Conservation (phyloP, 2,888 invertebrate species). For the Psylliodes chrysocephalus region DNA sequence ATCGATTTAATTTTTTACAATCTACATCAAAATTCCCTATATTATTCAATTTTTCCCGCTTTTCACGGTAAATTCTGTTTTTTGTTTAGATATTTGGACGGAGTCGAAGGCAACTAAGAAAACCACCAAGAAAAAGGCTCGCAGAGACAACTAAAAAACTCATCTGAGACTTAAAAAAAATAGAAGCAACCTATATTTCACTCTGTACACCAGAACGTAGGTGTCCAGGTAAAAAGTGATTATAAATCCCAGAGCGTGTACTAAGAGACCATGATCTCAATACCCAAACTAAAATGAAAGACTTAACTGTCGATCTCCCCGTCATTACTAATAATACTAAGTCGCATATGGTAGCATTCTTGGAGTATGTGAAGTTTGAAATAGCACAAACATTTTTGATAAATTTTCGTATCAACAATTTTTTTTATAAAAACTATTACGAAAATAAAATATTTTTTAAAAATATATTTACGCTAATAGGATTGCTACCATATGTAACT, state of each 20-base stretch:
- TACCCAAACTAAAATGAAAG: constrained; percentile 35
- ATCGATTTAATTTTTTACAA: too few species aligned
- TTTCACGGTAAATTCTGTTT: too few species aligned
- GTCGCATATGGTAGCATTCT: constrained; percentile 11
- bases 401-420: background rate
- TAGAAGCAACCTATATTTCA: constrained; percentile 11
- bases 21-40: too few species aligned
- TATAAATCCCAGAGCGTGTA: constrained; percentile 48
- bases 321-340: background rate
- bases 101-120: constrained; percentile 80
- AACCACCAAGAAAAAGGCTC: constrained; percentile 77
- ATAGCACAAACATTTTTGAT: too few species aligned
- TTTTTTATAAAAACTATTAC: too few species aligned
- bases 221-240: constrained; percentile 54
- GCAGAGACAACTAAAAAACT: constrained; percentile 72
- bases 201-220: constrained; percentile 25
- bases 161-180: constrained; percentile 27
- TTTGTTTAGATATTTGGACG: constrained; percentile 75
- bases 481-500: background rate
- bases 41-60: too few species aligned
- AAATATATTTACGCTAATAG: too few species aligned
- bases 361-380: background rate
- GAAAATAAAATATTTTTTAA: too few species aligned
- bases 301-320: constrained; percentile 32
- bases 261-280: constrained; percentile 54